A percentile compares a stretch with the other conserved stretches of the same genome.
These are phyloP conservation scores for Callorhinus ursinus DNA, from an alignment of 2,113 vertebrate genomes.

Conservation along the genomic window DNA sequence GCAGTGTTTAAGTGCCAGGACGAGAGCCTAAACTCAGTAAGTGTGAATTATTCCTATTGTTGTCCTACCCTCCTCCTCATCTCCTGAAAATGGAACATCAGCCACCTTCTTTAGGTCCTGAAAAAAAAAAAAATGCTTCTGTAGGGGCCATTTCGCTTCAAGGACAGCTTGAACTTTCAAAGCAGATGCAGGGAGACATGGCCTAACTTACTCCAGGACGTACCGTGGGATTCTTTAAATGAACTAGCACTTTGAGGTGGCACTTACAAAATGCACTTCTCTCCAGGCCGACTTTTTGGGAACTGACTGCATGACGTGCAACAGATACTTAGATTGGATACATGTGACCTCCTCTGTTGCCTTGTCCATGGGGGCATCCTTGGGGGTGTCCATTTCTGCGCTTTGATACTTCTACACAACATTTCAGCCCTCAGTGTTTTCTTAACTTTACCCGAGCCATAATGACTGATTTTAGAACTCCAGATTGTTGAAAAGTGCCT, in stretches of 20 bases:
- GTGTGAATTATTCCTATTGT: background rate
- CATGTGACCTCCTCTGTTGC: background rate
- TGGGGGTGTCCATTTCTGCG: background rate
- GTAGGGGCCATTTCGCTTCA: background rate
- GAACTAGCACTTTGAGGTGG: background rate
- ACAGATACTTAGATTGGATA: background rate
- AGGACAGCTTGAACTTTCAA: background rate
- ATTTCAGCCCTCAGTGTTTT: background rate
- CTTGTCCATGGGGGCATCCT: background rate
- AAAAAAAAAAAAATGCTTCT: no score
- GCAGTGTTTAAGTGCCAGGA: background rate
- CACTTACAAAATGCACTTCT: background rate
- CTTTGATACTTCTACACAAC: background rate
- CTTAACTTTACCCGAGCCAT: background rate
- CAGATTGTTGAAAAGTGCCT: background rate
- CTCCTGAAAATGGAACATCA: background rate
- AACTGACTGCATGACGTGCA: background rate
- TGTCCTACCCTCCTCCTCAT: background rate
- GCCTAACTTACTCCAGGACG: background rate
- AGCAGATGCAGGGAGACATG: background rate
- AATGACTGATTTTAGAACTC: background rate
- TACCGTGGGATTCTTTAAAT: background rate
- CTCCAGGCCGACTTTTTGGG: background rate
- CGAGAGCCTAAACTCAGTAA: background rate
- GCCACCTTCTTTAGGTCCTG: background rate